These are phyloP conservation scores for Porites cylindrica DNA, from an alignment of 92 coral and sea anemone genomes.

Conservation along the genomic window DNA sequence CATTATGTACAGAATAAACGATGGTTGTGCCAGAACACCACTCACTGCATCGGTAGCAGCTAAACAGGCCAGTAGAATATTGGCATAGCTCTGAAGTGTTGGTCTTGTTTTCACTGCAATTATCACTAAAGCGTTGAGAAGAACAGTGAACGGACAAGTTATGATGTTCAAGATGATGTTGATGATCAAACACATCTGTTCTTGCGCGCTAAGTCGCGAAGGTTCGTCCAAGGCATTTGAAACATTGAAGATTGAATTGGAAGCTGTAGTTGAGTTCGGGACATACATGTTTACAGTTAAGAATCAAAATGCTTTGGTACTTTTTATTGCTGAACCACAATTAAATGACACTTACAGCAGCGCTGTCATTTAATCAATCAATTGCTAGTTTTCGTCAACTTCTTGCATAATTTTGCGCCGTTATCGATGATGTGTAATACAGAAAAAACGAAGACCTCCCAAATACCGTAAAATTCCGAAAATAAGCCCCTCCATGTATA, in stretches of 20 bases:
- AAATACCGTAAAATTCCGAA: too few relatives aligned
- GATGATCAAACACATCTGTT: neutral
- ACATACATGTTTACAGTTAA: too few relatives aligned
- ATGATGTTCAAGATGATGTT: slow-evolving; percentile 6
- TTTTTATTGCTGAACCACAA: too few relatives aligned
- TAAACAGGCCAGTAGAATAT: slow-evolving; percentile 14
- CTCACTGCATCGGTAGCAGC: slow-evolving; percentile 19
- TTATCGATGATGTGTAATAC: too few relatives aligned
- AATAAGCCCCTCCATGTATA: too few relatives aligned
- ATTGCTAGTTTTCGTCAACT: too few relatives aligned
- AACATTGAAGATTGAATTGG: neutral
- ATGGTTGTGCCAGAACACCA: neutral
- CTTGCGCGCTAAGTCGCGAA: neutral
- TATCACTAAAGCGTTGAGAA: slow-evolving; percentile 16
- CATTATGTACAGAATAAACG: neutral
- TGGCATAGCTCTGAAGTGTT: neutral
- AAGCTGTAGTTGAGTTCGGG: too few relatives aligned
- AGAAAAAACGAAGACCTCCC: too few relatives aligned
- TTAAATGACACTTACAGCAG: too few relatives aligned
- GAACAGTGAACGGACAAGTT: slow-evolving; percentile 16
- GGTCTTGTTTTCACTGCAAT: slow-evolving; percentile 25
- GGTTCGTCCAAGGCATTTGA: neutral
- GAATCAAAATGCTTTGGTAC: too few relatives aligned
- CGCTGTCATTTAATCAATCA: too few relatives aligned
- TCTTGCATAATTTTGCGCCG: too few relatives aligned